Evolutionary conservation across 2,113 vertebrate species (phyloP).

Genomic region (Polypterus senegalus): DNA sequence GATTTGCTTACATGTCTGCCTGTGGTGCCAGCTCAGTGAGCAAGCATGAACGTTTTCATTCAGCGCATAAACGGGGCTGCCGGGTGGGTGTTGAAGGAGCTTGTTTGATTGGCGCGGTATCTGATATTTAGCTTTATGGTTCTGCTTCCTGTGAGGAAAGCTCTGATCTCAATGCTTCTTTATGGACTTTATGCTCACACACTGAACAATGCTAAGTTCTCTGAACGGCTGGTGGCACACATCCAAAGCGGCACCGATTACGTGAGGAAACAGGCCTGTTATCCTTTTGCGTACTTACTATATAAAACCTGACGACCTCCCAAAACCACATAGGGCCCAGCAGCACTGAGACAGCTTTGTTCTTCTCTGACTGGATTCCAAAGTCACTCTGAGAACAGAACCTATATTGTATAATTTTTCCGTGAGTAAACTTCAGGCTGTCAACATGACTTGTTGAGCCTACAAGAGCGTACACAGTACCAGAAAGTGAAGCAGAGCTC

Average conservation of each 20-base stretch:
- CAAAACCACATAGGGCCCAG: constrained; percentile 37
- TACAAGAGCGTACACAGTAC: constrained; percentile 13
- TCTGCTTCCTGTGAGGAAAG: not conserved
- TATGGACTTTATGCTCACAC: not conserved
- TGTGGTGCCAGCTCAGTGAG: constrained; percentile 5
- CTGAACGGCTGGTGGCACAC: constrained; percentile 23
- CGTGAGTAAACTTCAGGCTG: constrained; percentile 62
- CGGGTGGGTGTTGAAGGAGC: not conserved
- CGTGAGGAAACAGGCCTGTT: constrained; percentile 32
- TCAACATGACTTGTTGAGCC: constrained; percentile 63
- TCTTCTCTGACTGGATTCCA: constrained; percentile 57
- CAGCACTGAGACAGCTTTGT: constrained; percentile 63
- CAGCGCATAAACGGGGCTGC: not conserved
- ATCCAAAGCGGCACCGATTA: constrained; percentile 33
- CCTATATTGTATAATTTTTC: constrained; percentile 60
- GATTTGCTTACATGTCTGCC: constrained; percentile 2
- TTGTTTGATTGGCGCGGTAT: not conserved
- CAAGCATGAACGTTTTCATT: not conserved
- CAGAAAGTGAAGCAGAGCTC: not conserved
- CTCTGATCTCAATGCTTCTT: not conserved
- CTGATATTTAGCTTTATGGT: constrained; percentile 28
- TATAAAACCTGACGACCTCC: constrained; percentile 49
- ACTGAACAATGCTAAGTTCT: constrained; percentile 26
- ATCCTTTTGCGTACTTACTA: constrained; percentile 37
- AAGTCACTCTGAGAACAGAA: constrained; percentile 58